Base-by-base conservation (phyloP, 2,888 invertebrate genomes). In the Chloroclystis v-ata region DNA sequence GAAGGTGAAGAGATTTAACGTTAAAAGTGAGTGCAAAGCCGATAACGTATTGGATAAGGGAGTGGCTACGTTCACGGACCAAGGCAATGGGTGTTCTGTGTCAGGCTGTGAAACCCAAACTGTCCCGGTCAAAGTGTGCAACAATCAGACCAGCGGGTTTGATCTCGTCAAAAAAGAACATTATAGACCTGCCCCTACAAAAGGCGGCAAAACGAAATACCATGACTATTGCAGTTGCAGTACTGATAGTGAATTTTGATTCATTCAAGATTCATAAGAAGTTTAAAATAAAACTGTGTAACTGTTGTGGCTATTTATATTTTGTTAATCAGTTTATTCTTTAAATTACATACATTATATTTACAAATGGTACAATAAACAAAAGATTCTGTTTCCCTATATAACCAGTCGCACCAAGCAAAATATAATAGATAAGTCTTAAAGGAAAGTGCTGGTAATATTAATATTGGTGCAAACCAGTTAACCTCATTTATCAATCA, bases 241-340 rank as follows among this genome's bases (percentile, higher is more conserved):
- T 16, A 57, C 55, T 16, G 55, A 43, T 33, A 59, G 45, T 4
- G 47, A 46, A n/a, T n/a, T n/a, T n/a, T n/a, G n/a, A n/a, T n/a
- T n/a, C n/a, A n/a, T n/a, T n/a, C 37, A 35, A 39, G 29, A 9
- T 20, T 20, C 2, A 20, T 20, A 20, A 20, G 3, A 5, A 4
- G 20, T n/a, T n/a, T n/a, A 61, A 58, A 69, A 69, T 71, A 65
- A 81, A 70, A 77, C 61, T 43, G 63, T 48, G 25, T 54, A 47
- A 49, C 54, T 63, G 61, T 71, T 70, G 69, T 72, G 70, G 73
- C 71, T 76, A 79, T 80, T 83, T 82, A 82, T 85, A 85, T 78
- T 85, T 81, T 85, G 82, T 83, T 87, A 85, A 83, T 77, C 79
- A 86, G 70, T 82, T 82, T 81, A 81, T 65, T 51, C 48, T 79